Base-by-base conservation (phyloP, 2,113 vertebrate genomes). In the Oncorhynchus kisutch region DNA sequence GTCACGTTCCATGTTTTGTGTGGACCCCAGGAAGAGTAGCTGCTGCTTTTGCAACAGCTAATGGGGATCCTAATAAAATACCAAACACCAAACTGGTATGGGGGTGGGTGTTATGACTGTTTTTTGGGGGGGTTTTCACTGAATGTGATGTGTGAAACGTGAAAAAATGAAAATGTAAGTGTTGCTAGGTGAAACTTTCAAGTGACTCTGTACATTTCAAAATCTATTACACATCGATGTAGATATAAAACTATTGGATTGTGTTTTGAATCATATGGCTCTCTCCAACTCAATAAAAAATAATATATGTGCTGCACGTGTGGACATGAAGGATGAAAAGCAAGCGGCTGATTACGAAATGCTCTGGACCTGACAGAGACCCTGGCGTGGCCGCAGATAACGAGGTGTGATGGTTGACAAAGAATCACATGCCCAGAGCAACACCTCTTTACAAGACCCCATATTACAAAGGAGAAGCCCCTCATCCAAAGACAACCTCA, bases 351-450 rank as follows among this genome's bases (percentile, higher is more conserved):
- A 81, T 72, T 60, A 73, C 3, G 18, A 64, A 71, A 73, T 74
- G 72, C 83, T 82, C 74, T 77, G 71, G 81, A 78, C 51, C 51
- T 54, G 51, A 54, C 12, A 54, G 14, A 73, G 79, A 76, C 78
- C 72, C 78, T 70, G 67, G 78, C 59, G 75, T 22, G 72, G 71
- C 78, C 75, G 72, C 24, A 74, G 49, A 76, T 83, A 84, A 88
- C 77, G 82, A 85, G 76, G 85, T 87, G 84, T 78, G 77, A 90
- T 74, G 62, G 69, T 71, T 60, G 79, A 83, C 67, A 54, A 73
- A 20, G 34, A 16, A 1, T 1, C 49, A 5, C 70, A 49, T 14
- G 78, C 86, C 80, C 81, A 86, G 82, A 65, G 60, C 25, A 87
- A 84, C 80, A 86, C 66, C 25, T 29, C 51, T 57, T 68, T 54